These are phyloP conservation scores for Calephelis virginiensis DNA, from an alignment of 1,140 invertebrate species.

Conservation along the genomic window DNA sequence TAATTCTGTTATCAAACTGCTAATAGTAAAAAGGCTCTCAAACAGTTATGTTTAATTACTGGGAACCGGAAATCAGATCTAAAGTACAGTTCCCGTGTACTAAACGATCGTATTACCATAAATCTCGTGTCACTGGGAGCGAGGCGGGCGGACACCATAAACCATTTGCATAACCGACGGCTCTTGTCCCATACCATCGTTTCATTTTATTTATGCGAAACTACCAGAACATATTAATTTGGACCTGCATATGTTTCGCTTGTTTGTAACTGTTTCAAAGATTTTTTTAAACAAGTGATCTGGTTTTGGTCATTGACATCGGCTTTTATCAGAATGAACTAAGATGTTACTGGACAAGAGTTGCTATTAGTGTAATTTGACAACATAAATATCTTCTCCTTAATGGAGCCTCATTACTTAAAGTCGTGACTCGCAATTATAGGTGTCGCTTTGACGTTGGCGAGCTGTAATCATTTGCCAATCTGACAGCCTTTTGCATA, in stretches of 20 bases:
- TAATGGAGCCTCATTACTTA: background rate
- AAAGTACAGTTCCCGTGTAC: slow-evolving; percentile 21
- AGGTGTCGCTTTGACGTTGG: background rate
- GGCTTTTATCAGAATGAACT: background rate
- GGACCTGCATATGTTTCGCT: slow-evolving; percentile 19
- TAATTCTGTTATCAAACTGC: background rate
- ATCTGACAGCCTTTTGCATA: background rate
- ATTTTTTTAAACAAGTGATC: background rate
- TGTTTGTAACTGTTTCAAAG: slow-evolving; percentile 2
- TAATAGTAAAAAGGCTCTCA: background rate
- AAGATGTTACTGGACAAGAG: background rate
- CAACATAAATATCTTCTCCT: slow-evolving; percentile 4
- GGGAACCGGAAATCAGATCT: slow-evolving; percentile 24
- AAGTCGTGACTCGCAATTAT: background rate
- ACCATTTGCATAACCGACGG: slow-evolving; percentile 57
- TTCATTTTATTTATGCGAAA: slow-evolving; percentile 42
- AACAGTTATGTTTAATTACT: slow-evolving; percentile 16
- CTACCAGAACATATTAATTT: slow-evolving; percentile 35
- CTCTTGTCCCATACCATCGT: slow-evolving; percentile 35
- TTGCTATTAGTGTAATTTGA: slow-evolving; percentile 10
- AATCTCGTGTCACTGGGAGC: slow-evolving; percentile 27
- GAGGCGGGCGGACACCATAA: slow-evolving; percentile 40
- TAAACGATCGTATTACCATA: slow-evolving; percentile 27
- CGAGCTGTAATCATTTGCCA: background rate
- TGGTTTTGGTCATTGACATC: background rate